These are phyloP conservation scores for Takifugu bimaculatus DNA, from an alignment of 2,113 vertebrate genomes.

Conservation along the genomic window DNA sequence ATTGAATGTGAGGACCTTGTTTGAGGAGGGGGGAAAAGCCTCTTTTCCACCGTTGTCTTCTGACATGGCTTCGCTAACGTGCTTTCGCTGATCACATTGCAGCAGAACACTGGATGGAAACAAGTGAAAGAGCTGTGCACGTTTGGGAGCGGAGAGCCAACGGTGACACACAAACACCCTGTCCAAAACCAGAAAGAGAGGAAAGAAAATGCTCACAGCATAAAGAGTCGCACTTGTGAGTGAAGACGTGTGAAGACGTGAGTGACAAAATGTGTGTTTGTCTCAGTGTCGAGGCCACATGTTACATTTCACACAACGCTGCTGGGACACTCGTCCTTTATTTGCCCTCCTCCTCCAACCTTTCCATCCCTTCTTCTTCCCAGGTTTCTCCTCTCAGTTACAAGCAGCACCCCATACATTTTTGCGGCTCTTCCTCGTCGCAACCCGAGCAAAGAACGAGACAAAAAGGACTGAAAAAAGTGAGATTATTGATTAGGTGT, in stretches of 20 bases:
- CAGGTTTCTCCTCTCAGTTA: conserved; percentile 23
- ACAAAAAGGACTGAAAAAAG: conserved; percentile 57
- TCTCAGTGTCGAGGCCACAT: conserved; percentile 13
- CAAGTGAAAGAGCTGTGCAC: conserved; percentile 8
- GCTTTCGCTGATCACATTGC: conserved; percentile 51
- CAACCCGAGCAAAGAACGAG: conserved; percentile 39
- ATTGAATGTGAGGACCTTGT: conserved; percentile 3
- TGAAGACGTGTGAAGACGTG: conserved; percentile 13
- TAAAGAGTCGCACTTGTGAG: background rate
- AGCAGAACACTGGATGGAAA: conserved; percentile 37
- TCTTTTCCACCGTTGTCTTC: conserved; percentile 32
- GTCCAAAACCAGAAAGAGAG: background rate
- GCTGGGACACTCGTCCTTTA: background rate
- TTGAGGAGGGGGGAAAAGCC: conserved; percentile 24
- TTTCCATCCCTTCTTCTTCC: conserved; percentile 20
- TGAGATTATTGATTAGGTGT: conserved; percentile 72
- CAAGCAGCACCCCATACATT: conserved; percentile 38
- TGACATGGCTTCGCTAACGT: conserved; percentile 38
- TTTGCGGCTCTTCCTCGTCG: conserved; percentile 28
- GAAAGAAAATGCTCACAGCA: background rate
- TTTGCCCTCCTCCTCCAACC: conserved; percentile 3
- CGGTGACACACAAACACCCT: conserved; percentile 21
- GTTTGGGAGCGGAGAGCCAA: conserved; percentile 4
- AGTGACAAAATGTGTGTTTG: conserved; percentile 16
- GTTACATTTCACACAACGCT: conserved; percentile 14